Conservation (phyloP, 1,140 invertebrate genomes). For the Caenorhabditis brenneri region DNA sequence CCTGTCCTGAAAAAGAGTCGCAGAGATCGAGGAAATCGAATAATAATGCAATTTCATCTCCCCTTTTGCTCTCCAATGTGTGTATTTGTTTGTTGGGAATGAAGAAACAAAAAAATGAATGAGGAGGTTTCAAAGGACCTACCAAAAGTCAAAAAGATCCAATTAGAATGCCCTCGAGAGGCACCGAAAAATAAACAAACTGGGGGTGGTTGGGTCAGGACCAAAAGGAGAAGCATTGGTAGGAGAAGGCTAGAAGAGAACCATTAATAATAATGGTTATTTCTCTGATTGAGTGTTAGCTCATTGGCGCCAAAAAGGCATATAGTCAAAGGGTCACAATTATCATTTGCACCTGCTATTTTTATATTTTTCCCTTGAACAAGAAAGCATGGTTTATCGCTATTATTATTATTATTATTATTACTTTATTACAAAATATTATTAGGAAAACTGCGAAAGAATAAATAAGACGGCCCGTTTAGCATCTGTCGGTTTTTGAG, state of each 20-base stretch:
- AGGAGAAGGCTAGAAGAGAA: background rate
- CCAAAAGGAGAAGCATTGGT: background rate
- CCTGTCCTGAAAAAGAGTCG: background rate
- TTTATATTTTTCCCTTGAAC: background rate
- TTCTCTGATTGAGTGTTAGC: background rate
- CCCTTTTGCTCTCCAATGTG: background rate
- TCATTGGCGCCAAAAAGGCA: background rate
- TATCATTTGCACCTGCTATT: constrained; percentile 30
- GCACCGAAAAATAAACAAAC: background rate
- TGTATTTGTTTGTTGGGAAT: background rate
- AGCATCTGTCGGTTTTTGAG: background rate
- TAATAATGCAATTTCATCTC: constrained; percentile 35
- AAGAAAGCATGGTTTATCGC: background rate
- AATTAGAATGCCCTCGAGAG: constrained; percentile 34
- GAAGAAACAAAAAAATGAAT: constrained; percentile 23
- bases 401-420: constrained; percentile 3
- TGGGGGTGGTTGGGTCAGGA: background rate
- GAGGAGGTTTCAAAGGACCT: background rate
- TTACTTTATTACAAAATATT: background rate
- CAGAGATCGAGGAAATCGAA: constrained; percentile 36
- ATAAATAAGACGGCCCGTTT: background rate
- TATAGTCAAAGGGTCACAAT: background rate
- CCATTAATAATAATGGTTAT: background rate
- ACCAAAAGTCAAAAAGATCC: background rate
- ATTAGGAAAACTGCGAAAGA: background rate